phyloP scores from a whole-genome alignment of 2,113 vertebrate species.

The Isichthys henryi region DNA sequence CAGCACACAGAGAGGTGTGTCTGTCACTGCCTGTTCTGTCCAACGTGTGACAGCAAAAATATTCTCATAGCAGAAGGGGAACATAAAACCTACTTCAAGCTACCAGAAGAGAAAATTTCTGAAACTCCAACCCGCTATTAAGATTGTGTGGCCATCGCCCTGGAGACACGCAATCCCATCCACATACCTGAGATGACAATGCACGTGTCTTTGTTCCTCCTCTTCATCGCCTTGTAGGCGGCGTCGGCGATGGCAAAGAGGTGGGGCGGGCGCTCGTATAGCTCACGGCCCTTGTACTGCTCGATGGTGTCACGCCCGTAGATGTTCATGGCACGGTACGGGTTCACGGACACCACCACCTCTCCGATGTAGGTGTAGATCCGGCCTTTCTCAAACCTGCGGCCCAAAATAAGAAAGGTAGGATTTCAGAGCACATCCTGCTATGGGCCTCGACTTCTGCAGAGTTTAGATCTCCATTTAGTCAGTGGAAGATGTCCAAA shows the following conservation, averaged over 20 bases:
- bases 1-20: neutral
- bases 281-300: slow-evolving; percentile 86
- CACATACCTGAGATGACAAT: slow-evolving; percentile 91
- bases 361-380: slow-evolving; percentile 95
- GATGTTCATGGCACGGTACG: slow-evolving; percentile 89
- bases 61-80: neutral
- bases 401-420: neutral
- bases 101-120: neutral
- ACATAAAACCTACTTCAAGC: neutral
- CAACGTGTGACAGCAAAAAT: neutral
- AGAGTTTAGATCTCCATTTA: neutral
- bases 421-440: neutral
- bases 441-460: neutral
- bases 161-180: neutral
- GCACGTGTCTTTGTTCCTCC: slow-evolving; percentile 91
- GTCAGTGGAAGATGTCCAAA: neutral
- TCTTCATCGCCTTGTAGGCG: slow-evolving; percentile 98
- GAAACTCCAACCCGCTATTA: neutral
- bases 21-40: neutral
- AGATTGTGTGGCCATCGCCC: neutral
- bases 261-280: slow-evolving; percentile 93
- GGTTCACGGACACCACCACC: slow-evolving; percentile 93
- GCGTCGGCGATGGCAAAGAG: slow-evolving; percentile 93
- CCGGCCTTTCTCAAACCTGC: slow-evolving; percentile 89
- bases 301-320: slow-evolving; percentile 83